A percentile compares a stretch with the other conserved stretches of the same genome.
phyloP scores from a whole-genome alignment of 64 coral and sea anemone genomes.

The Dendrophyllia cribrosa region DNA sequence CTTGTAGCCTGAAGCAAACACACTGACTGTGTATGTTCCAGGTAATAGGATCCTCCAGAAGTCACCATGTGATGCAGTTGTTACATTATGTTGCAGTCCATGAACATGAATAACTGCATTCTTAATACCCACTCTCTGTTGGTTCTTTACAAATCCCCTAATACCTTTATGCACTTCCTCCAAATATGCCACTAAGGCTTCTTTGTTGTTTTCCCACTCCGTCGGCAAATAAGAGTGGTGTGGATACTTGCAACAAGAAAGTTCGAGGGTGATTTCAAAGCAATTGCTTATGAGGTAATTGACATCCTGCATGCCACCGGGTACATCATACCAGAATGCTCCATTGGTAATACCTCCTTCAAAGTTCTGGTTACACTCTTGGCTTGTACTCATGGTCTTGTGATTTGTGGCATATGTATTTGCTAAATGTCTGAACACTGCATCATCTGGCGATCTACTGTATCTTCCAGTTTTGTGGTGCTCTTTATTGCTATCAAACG shows the following conservation, averaged over 20 bases:
- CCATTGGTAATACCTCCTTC: slow-evolving; percentile 93
- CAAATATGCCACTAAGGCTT: slow-evolving; percentile 78
- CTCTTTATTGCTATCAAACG: slow-evolving; percentile 90
- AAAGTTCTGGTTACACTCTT: slow-evolving; percentile 43
- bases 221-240: slow-evolving; percentile 30
- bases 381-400: slow-evolving; percentile 84
- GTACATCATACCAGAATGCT: slow-evolving; percentile 94
- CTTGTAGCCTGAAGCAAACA: slow-evolving; percentile 40
- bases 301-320: slow-evolving; percentile 97
- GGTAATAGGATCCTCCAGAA: slow-evolving; percentile 92
- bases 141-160: slow-evolving; percentile 85
- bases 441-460: slow-evolving; percentile 92
- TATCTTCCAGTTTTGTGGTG: slow-evolving; percentile 11
- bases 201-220: slow-evolving; percentile 92
- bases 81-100: slow-evolving; percentile 85
- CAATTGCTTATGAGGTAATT: slow-evolving; percentile 99
- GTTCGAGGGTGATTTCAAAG: slow-evolving; percentile 96
- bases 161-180: slow-evolving; percentile 93
- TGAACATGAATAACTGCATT: slow-evolving; percentile 83
- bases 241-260: slow-evolving; percentile 98
- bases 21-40: slow-evolving; percentile 79
- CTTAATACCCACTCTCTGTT: slow-evolving; percentile 59
- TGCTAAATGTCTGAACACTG: slow-evolving; percentile 85
- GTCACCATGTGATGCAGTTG: slow-evolving; percentile 77
- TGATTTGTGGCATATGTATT: slow-evolving; percentile 89